Evolutionary conservation across 2,797 vertebrate genomes (phyloP).

Genomic region (Parauchenoglanis ngamensis): DNA sequence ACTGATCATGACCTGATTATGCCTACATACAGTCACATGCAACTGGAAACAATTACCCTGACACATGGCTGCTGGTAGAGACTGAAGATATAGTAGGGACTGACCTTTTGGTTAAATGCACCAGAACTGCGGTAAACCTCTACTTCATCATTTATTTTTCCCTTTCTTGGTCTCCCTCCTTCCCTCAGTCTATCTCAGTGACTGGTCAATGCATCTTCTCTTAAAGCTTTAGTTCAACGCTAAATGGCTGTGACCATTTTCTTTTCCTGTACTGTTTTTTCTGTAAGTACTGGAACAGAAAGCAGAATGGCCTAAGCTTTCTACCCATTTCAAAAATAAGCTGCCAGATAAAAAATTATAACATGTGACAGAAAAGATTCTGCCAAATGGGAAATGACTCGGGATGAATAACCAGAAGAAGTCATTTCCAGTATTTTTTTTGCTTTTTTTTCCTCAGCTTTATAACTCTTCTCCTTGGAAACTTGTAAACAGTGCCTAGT

Average conservation of each 20-base stretch:
- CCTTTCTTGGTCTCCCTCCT: background rate
- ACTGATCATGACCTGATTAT: constrained; percentile 48
- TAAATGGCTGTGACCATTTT: constrained; percentile 14
- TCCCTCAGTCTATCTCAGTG: background rate
- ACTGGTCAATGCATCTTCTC: background rate
- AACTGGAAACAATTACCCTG: constrained; percentile 71
- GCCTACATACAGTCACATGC: constrained; percentile 58
- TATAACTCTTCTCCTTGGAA: constrained; percentile 68
- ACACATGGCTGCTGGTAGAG: constrained; percentile 59
- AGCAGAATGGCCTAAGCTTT: constrained; percentile 43
- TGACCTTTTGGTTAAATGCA: constrained; percentile 65
- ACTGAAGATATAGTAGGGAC: constrained; percentile 58
- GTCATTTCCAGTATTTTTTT: constrained; percentile 74
- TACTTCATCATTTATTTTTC: constrained; percentile 42
- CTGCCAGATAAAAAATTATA: constrained; percentile 57
- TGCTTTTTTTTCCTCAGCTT: constrained; percentile 51
- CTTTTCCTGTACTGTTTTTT: constrained; percentile 23
- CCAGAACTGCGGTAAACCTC: constrained; percentile 52
- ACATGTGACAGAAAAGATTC: constrained; percentile 56
- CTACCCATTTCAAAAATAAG: constrained; percentile 49
- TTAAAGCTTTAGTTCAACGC: background rate
- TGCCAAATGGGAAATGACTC: constrained; percentile 68
- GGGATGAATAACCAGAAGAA: constrained; percentile 66
- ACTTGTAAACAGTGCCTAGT: constrained; percentile 73
- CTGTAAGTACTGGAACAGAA: constrained; percentile 37